Evolutionary conservation across 2,113 vertebrate species (phyloP), one percentile per base, ranked within the genome.

Genomic region (Prietella phreatophila): DNA sequence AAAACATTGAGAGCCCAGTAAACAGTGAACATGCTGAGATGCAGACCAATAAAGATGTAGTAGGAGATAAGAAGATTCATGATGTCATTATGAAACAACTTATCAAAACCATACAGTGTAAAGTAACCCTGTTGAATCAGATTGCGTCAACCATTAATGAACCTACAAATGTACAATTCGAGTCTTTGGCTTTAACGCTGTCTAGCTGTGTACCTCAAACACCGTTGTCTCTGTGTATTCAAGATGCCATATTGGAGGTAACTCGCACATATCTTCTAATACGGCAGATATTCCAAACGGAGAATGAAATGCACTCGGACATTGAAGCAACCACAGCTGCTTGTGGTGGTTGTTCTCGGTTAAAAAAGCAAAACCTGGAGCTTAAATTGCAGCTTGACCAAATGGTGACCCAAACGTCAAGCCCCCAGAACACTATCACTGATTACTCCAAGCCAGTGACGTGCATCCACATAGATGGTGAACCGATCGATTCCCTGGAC

Each of bases 181-280:
- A 90, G 55, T 91, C 94, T 50, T 91, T 94, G 88, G 91, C 85
- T 86, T 69, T 91, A 65, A 88, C 69, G 0, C 90, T 93, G 39
- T 92, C 92, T 71, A 85, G 78, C 56, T 89, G 67, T n/a, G 86
- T 33, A 27, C 53, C 7, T 85, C 86, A 90, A 50, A 90, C 91
- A 88, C 87, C 9, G 10, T 83, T 88, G 50, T 92, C 91, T 1
- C 88, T 92, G 33, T 92, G 93, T 91, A 50, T 96, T 67, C 87
- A 65, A 73, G 94, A 95, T 65, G 94, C 95, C 42, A 86, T 95
- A 8, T 89, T 88, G 86, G 95, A 96, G 71, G 93, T 95, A 4
- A 91, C 71, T 19, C 11, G 60, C 42, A 93, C 79, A 5, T 96
- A 95, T 88, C 84, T 92, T 86, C 87, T 92, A 73, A 93, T 93